phyloP scores from a whole-genome alignment of 35 echinoderm and acorn worm species.

The Apostichopus parvimensis region DNA sequence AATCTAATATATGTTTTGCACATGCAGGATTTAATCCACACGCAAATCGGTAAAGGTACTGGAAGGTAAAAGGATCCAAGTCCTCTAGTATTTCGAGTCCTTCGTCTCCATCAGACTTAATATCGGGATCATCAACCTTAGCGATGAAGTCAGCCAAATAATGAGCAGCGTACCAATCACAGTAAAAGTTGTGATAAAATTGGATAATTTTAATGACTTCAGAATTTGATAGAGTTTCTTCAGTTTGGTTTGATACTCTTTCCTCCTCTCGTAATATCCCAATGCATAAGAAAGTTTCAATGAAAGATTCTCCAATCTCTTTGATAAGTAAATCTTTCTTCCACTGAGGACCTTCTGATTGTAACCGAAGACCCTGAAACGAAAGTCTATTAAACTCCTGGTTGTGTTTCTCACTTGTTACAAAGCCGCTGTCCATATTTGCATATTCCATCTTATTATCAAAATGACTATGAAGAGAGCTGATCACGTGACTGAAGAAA shows the following conservation, averaged over 20 bases:
- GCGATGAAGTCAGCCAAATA: not conserved
- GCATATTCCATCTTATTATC: not conserved
- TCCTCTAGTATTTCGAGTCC: not conserved
- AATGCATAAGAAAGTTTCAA: not conserved
- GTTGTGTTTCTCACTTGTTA: too few relatives aligned
- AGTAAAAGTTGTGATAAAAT: not conserved
- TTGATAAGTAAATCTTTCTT: not conserved
- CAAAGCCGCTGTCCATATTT: too few relatives aligned
- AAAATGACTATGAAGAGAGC: not conserved
- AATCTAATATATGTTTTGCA: conserved; percentile 11
- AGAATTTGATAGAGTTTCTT: not conserved
- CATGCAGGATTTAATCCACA: not conserved
- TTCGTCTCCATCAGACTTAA: not conserved
- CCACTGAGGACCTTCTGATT: not conserved
- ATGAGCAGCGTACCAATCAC: conserved; percentile 5
- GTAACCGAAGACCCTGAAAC: too few relatives aligned
- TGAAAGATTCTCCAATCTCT: not conserved
- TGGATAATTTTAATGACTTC: not conserved
- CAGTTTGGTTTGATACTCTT: not conserved
- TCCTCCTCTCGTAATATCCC: not conserved
- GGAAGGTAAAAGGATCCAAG: not conserved
- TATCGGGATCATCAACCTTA: not conserved
- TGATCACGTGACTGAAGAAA: too few relatives aligned
- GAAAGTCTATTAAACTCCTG: too few relatives aligned
- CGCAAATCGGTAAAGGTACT: conserved; percentile 15